Conservation (phyloP, 2,888 invertebrate genomes). For the Alcis repandata region DNA sequence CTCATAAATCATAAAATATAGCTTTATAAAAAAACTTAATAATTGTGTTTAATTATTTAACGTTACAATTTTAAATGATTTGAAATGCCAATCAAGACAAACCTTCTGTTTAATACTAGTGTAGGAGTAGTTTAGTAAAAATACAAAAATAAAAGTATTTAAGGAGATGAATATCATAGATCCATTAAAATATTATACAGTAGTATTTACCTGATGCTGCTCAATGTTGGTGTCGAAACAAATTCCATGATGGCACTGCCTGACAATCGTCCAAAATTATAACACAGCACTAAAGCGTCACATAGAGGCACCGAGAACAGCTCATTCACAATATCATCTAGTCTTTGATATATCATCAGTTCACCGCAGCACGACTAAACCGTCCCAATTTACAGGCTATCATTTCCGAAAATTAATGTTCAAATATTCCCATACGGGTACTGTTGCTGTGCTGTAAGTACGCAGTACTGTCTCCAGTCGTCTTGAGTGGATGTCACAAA, state of each 20-base stretch:
- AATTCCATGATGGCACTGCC: conserved; percentile 70
- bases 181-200: not conserved
- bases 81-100: too few relatives aligned
- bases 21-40: too few relatives aligned
- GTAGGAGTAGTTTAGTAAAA: too few relatives aligned
- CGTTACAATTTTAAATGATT: too few relatives aligned
- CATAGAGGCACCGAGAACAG: conserved; percentile 56
- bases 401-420: conserved; percentile 56
- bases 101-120: too few relatives aligned
- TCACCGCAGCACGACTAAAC: conserved; percentile 61
- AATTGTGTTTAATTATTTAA: too few relatives aligned
- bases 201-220: conserved; percentile 31
- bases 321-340: conserved; percentile 57
- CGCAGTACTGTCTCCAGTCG: conserved; percentile 67
- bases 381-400: conserved; percentile 60
- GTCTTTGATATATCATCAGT: conserved; percentile 57
- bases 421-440: conserved; percentile 29
- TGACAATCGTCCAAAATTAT: conserved; percentile 65
- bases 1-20: too few relatives aligned
- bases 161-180: not conserved
- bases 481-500: conserved; percentile 71
- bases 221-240: conserved; percentile 41
- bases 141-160: too few relatives aligned
- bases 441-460: conserved; percentile 24
- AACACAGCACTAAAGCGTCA: conserved; percentile 73